phyloP scores from a whole-genome alignment of 2,113 vertebrate species.

The Stegostoma tigrinum region DNA sequence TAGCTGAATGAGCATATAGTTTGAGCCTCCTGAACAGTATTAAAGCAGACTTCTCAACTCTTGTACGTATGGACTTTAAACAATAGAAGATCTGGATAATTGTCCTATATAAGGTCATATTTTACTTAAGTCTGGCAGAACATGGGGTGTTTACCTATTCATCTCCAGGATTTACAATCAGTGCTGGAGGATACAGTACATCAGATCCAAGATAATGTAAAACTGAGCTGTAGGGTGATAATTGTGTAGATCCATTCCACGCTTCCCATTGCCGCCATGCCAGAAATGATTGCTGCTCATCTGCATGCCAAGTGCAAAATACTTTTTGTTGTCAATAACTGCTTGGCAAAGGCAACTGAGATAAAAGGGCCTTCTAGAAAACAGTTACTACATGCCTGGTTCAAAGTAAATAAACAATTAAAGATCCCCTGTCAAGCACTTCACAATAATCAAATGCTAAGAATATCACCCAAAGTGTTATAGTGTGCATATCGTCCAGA shows the following conservation, averaged over 20 bases:
- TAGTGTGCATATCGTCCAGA: not conserved
- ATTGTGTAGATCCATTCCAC: not conserved
- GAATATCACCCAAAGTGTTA: not conserved
- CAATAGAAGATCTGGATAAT: not conserved
- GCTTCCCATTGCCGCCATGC: not conserved
- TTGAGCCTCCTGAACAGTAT: not conserved
- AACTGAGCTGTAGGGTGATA: not conserved
- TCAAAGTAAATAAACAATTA: not conserved
- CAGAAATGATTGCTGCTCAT: not conserved
- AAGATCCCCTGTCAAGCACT: not conserved
- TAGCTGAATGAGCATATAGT: not conserved
- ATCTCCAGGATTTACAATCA: not conserved
- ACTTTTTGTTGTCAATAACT: not conserved
- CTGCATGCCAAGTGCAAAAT: not conserved
- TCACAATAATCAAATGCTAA: not conserved
- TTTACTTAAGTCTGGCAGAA: not conserved
- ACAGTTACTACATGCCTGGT: not conserved
- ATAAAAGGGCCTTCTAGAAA: not conserved
- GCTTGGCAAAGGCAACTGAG: not conserved
- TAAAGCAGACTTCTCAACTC: not conserved
- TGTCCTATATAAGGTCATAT: not conserved
- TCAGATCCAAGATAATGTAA: not conserved
- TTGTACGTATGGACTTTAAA: not conserved
- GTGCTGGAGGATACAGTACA: not conserved
- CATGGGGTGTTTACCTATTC: not conserved